Percentiles rank a stretch among this genome's conserved stretches.
phyloP scores from a whole-genome alignment of 2,113 vertebrate species.

The Lathamus discolor region DNA sequence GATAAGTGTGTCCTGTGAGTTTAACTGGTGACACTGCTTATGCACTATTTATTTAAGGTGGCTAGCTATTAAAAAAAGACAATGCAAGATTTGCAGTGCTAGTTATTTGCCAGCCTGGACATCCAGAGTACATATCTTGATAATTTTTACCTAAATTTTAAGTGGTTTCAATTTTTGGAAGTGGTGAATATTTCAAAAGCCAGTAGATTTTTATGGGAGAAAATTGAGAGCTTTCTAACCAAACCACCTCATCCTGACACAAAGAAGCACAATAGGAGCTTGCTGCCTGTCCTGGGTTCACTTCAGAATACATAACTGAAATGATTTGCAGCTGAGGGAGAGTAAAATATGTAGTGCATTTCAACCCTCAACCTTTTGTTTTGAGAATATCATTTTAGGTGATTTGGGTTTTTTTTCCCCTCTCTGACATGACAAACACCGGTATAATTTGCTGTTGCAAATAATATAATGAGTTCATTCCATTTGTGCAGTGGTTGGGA shows the following conservation, averaged over 20 bases:
- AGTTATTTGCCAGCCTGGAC: not conserved
- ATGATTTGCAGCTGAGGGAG: not conserved
- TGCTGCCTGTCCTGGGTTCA: not conserved
- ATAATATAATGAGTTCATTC: not conserved
- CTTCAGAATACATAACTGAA: not conserved
- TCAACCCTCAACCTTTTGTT: not conserved
- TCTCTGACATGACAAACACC: not conserved
- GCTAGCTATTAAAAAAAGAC: not conserved
- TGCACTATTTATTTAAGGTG: not conserved
- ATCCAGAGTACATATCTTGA: not conserved
- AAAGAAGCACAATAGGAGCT: not conserved
- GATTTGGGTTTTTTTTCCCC: not conserved
- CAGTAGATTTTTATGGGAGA: not conserved
- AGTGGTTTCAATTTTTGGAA: not conserved
- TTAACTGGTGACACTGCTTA: constrained; percentile 25
- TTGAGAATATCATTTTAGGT: not conserved
- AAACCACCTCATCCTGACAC: not conserved
- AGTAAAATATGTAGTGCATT: not conserved
- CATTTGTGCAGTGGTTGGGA: not conserved
- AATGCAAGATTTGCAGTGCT: not conserved
- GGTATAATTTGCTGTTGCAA: not conserved
- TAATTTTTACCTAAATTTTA: not conserved
- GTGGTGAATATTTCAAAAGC: not conserved
- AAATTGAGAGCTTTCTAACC: not conserved
- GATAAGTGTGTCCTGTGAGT: constrained; percentile 12